These are phyloP conservation scores for Cacoxenus indagator DNA, from an alignment of 2,888 invertebrate genomes.

Conservation along the genomic window DNA sequence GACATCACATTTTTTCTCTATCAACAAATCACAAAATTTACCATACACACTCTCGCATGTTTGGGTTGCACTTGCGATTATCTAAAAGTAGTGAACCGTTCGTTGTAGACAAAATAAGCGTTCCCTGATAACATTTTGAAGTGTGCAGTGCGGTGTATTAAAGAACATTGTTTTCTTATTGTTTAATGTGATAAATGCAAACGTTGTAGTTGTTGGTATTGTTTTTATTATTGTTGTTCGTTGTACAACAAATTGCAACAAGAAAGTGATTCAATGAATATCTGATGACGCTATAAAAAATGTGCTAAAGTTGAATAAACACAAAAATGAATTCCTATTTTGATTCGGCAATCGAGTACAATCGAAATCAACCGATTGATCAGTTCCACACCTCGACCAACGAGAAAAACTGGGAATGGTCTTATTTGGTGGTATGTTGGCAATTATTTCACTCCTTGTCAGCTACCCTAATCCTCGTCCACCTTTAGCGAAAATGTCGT, in stretches of 20 bases:
- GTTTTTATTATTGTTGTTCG: not conserved
- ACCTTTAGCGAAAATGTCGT: constrained; percentile 83
- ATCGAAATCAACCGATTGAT: constrained; percentile 41
- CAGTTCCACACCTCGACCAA: constrained; percentile 51
- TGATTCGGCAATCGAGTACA: constrained; percentile 50
- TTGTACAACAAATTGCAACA: not conserved
- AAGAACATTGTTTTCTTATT: not conserved
- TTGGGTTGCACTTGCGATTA: not conserved
- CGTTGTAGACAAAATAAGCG: not conserved
- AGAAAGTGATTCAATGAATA: no score
- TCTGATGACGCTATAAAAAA: no score
- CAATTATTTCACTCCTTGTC: not conserved
- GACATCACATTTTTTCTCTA: not conserved
- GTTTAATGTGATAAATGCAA: not conserved
- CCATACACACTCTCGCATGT: not conserved
- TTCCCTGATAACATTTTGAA: not conserved
- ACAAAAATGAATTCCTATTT: constrained; percentile 51
- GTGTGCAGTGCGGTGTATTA: not conserved
- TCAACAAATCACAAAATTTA: constrained; percentile 25
- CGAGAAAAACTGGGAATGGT: constrained; percentile 71
- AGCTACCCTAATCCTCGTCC: no score
- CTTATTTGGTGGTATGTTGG: constrained; percentile 65
- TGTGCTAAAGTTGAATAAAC: not conserved
- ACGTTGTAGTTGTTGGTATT: not conserved
- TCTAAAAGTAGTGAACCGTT: not conserved